Evolutionary conservation across 2,797 vertebrate genomes (phyloP).

Genomic region (Ctenopoma kingsleyae): DNA sequence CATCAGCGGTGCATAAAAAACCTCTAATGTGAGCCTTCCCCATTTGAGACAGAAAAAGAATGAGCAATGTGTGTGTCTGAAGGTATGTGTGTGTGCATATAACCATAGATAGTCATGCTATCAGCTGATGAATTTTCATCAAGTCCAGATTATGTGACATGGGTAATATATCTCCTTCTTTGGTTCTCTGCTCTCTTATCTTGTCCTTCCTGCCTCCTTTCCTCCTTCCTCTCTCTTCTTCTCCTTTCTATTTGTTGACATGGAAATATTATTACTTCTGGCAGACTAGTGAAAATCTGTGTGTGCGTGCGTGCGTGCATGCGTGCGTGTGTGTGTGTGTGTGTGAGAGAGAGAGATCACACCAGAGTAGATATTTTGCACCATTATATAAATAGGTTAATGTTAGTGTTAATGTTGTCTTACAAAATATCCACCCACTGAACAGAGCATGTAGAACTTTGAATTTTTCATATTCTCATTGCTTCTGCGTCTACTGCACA

Average conservation of each 20-base stretch:
- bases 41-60: slow-evolving; percentile 16
- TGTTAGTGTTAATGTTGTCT: not conserved
- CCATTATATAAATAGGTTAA: not conserved
- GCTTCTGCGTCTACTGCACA: slow-evolving; percentile 34
- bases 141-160: slow-evolving; percentile 70
- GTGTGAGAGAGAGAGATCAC: not conserved
- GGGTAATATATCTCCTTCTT: slow-evolving; percentile 76
- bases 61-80: slow-evolving; percentile 14
- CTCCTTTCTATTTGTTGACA: slow-evolving; percentile 49
- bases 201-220: slow-evolving; percentile 20
- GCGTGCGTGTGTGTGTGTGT: no score
- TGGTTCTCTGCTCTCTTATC: slow-evolving; percentile 64
- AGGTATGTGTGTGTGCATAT: slow-evolving; percentile 13
- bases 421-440: not conserved
- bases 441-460: not conserved
- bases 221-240: slow-evolving; percentile 28
- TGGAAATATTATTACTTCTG: slow-evolving; percentile 61
- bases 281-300: slow-evolving; percentile 19
- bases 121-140: slow-evolving; percentile 70
- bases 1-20: slow-evolving; percentile 63
- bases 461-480: slow-evolving; percentile 4
- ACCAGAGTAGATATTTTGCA: not conserved
- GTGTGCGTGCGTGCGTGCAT: not conserved
- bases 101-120: slow-evolving; percentile 80
- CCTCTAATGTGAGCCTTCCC: slow-evolving; percentile 58